Evolutionary conservation across 2,113 vertebrate genomes (phyloP), one percentile per base, ranked within the genome.

Genomic region (Ceuthmochares aereus): DNA sequence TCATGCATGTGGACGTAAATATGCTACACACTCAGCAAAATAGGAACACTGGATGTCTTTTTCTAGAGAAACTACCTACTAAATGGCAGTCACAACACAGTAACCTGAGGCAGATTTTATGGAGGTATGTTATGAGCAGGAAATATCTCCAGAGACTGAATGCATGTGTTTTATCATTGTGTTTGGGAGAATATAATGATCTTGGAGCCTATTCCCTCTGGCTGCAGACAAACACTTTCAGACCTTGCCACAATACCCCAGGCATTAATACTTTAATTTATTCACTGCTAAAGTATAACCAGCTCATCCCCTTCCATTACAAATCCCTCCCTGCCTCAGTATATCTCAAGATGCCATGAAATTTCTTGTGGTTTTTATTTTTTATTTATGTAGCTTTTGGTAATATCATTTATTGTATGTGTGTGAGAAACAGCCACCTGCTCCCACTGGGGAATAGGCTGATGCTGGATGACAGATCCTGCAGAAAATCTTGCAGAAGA

Each of bases 351-450:
- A 27, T 0, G 3, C 68, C 70, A 14, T 27, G 16, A 49, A 81
- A 82, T 11, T 21, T 8, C 2, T 47, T 21, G 7, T 30, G 55
- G 32, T 55, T 45, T 43, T n/a, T 70, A 59, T 77, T 95, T 91
- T 89, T 87, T 76, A 25, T 69, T 82, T 45, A 37, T 16, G 58
- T 66, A 63, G 32, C 42, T 85, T 81, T 93, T 59, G 58, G 22
- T 66, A 40, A 63, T 82, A 84, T 37, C 7, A 78, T 93, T 93
- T 77, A 56, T 67, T 18, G 11, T 8, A 12, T 14, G 25, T 87
- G 84, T 79, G 81, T 66, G 51, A 73, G 70, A n/a, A 95, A 29
- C 25, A 89, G 36, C 49, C 70, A 59, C 63, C 78, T 76, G 84
- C n/a, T 87, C 30, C 87, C 84, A 23, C 58, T 29, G 72, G 63